Conservation (phyloP, 2,113 vertebrate genomes). For the Dryoscopus gambensis region DNA sequence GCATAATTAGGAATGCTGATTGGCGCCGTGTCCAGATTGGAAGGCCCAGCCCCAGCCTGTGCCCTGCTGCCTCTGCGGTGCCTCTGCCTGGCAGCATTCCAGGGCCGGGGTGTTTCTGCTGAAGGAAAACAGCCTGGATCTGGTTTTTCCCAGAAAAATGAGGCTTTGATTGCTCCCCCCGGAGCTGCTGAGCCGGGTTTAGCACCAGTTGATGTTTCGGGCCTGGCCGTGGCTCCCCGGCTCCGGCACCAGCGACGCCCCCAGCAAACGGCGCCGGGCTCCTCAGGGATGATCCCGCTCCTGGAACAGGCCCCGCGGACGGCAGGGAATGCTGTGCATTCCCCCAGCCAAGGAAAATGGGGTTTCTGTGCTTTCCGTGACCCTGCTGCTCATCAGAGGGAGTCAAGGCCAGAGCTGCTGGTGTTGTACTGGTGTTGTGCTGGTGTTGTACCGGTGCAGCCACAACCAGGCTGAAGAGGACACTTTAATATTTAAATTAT, state of each 20-base stretch:
- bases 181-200: not conserved
- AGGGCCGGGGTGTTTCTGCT: not conserved
- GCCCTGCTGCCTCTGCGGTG: not conserved
- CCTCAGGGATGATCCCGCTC: not conserved
- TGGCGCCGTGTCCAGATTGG: not conserved
- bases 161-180: not conserved
- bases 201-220: not conserved
- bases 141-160: not conserved
- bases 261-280: not conserved
- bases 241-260: not conserved
- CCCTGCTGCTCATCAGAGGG: not conserved
- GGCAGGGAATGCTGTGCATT: not conserved
- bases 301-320: not conserved
- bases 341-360: not conserved
- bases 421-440: not conserved
- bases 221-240: not conserved
- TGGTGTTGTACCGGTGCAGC: not conserved
- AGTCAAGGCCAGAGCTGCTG: not conserved
- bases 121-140: not conserved
- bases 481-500: rapidly evolving
- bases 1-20: not conserved
- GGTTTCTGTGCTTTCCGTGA: not conserved
- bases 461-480: not conserved
- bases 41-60: not conserved
- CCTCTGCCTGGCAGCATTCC: not conserved